Percentiles rank a stretch among this genome's conserved stretches.
These are phyloP conservation scores for Sterrhoptilus dennistouni DNA, from an alignment of 2,113 vertebrate genomes.

Conservation along the genomic window DNA sequence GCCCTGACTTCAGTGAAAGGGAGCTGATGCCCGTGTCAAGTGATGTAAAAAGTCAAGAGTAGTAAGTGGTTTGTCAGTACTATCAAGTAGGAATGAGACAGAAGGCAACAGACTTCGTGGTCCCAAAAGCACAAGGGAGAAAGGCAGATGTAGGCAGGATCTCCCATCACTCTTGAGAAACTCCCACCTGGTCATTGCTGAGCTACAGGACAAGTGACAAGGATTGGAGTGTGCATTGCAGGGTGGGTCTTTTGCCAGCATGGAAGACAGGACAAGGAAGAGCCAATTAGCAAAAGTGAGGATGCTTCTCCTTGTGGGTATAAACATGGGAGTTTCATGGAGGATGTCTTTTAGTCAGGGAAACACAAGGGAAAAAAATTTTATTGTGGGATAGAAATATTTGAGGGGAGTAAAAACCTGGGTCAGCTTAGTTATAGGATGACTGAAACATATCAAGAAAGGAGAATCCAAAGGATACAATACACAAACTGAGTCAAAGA, in stretches of 20 bases:
- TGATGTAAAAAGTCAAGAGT: background rate
- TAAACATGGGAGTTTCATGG: background rate
- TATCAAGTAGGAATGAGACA: background rate
- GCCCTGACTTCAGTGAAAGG: background rate
- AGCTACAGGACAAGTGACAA: background rate
- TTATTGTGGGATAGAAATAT: background rate
- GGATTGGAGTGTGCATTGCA: fast-evolving
- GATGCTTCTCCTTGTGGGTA: background rate
- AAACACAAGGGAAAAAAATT: background rate
- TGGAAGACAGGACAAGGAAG: background rate
- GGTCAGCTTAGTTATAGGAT: background rate
- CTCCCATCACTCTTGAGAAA: background rate
- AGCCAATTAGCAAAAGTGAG: background rate
- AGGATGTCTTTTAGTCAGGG: background rate
- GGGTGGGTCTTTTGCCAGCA: background rate
- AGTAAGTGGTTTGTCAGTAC: background rate
- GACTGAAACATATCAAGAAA: background rate
- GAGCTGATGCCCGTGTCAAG: background rate
- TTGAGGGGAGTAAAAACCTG: background rate
- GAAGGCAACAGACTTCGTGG: background rate
- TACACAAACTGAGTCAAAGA: background rate
- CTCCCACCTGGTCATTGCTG: background rate
- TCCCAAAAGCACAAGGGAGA: background rate
- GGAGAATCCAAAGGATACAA: background rate
- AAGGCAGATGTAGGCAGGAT: background rate